Evolutionary conservation across 2,113 vertebrate species (phyloP).

Genomic region (Micromys minutus): DNA sequence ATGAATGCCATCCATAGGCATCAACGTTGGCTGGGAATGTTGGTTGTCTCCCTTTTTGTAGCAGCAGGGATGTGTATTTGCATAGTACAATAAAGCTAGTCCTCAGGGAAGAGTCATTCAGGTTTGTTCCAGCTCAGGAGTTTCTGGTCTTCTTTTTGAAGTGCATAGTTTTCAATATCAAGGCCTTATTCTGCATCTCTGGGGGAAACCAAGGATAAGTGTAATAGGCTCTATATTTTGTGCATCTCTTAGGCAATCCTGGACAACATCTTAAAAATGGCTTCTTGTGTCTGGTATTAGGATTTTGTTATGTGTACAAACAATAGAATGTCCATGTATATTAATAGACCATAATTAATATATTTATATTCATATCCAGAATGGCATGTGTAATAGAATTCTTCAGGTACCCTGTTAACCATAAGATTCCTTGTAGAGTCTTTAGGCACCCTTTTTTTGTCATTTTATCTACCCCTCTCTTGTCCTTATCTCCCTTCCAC

Average conservation of each 20-base stretch:
- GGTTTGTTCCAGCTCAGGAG: background rate
- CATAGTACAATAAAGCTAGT: too few species aligned
- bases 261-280: background rate
- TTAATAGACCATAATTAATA: too few species aligned
- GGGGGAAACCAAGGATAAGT: background rate
- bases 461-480: background rate
- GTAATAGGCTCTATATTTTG: background rate
- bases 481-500: background rate
- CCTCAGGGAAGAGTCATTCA: background rate
- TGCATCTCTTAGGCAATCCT: background rate
- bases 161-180: background rate
- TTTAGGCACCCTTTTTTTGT: background rate
- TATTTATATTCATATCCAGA: too few species aligned
- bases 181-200: background rate
- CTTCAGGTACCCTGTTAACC: background rate
- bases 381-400: background rate
- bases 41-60: background rate
- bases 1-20: too few species aligned
- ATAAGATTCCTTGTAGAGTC: background rate
- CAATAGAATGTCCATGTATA: background rate
- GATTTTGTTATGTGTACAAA: background rate
- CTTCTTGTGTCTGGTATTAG: background rate
- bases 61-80: background rate
- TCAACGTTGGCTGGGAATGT: too few species aligned
- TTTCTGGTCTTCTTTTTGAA: background rate